Base-by-base conservation (phyloP, 1,140 invertebrate genomes). In the Carcinoscorpius rotundicauda region DNA sequence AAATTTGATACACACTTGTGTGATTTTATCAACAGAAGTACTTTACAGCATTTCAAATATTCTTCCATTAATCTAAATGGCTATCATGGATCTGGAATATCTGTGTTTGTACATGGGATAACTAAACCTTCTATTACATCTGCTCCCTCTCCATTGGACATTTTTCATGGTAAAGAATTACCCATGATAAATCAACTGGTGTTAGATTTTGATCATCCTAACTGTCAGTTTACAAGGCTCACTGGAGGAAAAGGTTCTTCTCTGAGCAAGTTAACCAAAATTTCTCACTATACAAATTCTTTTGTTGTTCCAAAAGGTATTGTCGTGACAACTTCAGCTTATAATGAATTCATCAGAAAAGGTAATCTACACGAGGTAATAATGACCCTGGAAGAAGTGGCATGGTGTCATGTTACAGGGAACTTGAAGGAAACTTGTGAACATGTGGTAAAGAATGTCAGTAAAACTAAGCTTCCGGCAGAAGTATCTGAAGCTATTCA, bases 181-280 rank as follows among this genome's bases (percentile, higher is more conserved):
- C 29, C 29, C 29, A 29, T 29, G 0, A 29, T 29, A 29, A 29
- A 29, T 2, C 29, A 29, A 29, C 29, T 29, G 0, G 29, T 29
- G 29, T 29, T 29, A 29, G 29, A 29, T 29, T 29, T 29, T 29
- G 29, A 29, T 29, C 29, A 29, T 29, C 29, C 29, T 29, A 29
- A 29, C 29, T 81, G 82, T 60, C 68, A 75, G 8, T 79, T 77
- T 67, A 71, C 78, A 2, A 65, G 72, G 5, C 70, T 84, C n/a
- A 84, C 86, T 0, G 87, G 87, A 3, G 86, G 86, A 2, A 89
- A 88, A 76, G 86, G 84, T 51, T 81, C 82, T 8, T 87, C 86
- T 3, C 75, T 89, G 5, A 85, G 85, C 3, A 70, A 84, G 9
- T 72, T 88, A 49, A 76, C 78, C 29, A 29, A 29, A 29, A 57